These are phyloP conservation scores for Pao palembangensis DNA, from an alignment of 2,113 vertebrate genomes.

Conservation along the genomic window DNA sequence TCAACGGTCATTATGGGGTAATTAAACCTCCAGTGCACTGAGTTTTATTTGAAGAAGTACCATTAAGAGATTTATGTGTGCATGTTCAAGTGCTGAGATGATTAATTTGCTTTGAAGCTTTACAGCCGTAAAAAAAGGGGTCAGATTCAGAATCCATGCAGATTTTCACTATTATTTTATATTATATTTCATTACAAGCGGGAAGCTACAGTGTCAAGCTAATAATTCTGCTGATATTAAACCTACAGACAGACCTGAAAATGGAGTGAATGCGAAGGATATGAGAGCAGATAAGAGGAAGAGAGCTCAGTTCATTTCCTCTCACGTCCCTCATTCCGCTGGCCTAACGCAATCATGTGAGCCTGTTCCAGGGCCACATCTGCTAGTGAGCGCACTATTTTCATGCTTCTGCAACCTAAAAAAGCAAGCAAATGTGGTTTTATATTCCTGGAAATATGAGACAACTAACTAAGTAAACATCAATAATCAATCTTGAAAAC, in stretches of 20 bases:
- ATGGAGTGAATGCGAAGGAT: constrained; percentile 3
- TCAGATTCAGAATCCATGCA: no score
- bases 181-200: constrained; percentile 7
- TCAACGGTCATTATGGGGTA: background rate
- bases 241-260: background rate
- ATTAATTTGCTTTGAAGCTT: no score
- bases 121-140: no score
- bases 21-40: background rate
- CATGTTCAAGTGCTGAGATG: no score
- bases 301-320: constrained; percentile 36
- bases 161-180: no score
- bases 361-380: constrained; percentile 24
- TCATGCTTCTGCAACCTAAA: constrained; percentile 1
- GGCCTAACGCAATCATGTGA: constrained; percentile 31
- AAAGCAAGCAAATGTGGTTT: no score
- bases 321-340: constrained; percentile 12
- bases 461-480: background rate
- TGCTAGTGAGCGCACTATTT: constrained; percentile 17
- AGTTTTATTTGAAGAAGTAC: no score
- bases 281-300: constrained; percentile 51
- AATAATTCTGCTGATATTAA: constrained; percentile 20
- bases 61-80: no score
- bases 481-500: constrained; percentile 13
- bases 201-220: background rate
- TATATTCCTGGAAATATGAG: no score